Evolutionary conservation across 2,888 invertebrate species (phyloP), one percentile per base, ranked within the genome.

Genomic region (Mycogona germanica): DNA sequence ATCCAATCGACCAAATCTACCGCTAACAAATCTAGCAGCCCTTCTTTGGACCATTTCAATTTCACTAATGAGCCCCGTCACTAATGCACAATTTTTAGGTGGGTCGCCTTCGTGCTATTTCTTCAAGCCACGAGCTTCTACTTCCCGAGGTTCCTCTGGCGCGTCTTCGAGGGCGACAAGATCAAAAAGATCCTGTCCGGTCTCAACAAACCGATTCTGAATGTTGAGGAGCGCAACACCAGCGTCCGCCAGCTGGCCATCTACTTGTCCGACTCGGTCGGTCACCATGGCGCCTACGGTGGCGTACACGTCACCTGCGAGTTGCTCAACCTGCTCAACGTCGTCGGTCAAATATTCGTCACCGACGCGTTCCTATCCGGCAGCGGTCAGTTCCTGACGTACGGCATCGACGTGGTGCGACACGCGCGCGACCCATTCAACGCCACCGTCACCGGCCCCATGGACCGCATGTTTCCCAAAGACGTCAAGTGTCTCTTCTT

Each of bases 221-320:
- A 30, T 2, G 50, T 56, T 42, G 54, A 54, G 19, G 21, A 45
- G 37, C 53, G 57, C 51, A 38, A 30, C 3, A 41, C 14, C 12
- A 47, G 25, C n/a, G 19, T 77, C 52, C 70, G 72, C 0, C 73
- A 75, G 63, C 60, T 61, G 2, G 60, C 60, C 1, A 49, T 56
- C 12, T 62, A 60, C 52, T 60, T 62, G 49, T 55, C 53, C 21
- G 55, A 55, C 14, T 58, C 57, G 28, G 45, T 58, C 53, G 28
- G 51, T 3, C 51, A 41, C 50, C 62, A 64, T 46, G 51, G 50
- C 14, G 51, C 50, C 7, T 62, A 59, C 38, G 60, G 61, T 2
- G 52, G 51, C 25, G 41, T 17, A 21, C 48, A 46, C 32, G 47
- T 48, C 38, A 7, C 32, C 17, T 65, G 65, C 51, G 67, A 67